Percentiles rank a stretch among this genome's conserved stretches.
phyloP scores from a whole-genome alignment of 2,888 invertebrate genomes.

The Lycia hirtaria region DNA sequence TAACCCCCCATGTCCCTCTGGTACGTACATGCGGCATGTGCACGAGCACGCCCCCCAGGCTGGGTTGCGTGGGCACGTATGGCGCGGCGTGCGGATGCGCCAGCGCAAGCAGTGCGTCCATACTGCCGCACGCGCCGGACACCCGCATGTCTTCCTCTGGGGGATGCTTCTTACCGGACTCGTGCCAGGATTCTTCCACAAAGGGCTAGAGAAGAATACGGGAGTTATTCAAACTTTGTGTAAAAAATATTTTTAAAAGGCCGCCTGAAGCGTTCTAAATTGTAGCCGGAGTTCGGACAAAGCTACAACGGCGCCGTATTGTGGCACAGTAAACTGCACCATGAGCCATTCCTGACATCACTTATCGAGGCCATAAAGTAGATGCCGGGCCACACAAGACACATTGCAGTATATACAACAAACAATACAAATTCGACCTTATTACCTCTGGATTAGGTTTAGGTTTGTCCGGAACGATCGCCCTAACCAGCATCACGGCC shows the following conservation, averaged over 20 bases:
- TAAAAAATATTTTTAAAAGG: too few species aligned
- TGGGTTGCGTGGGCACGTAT: constrained; percentile 85
- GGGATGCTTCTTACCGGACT: constrained; percentile 12
- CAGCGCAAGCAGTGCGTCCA: constrained; percentile 63
- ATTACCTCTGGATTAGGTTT: constrained; percentile 23
- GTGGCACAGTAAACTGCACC: too few species aligned
- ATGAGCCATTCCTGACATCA: too few species aligned
- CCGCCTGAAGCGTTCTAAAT: too few species aligned
- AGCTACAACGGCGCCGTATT: too few species aligned
- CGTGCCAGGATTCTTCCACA: constrained; percentile 7
- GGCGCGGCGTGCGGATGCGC: constrained; percentile 59
- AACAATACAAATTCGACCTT: too few species aligned
- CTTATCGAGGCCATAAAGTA: too few species aligned
- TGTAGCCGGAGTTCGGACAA: too few species aligned
- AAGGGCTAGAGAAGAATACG: constrained; percentile 4
- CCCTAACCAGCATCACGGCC: constrained; percentile 91
- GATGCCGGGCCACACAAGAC: too few species aligned
- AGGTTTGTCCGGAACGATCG: constrained; percentile 73
- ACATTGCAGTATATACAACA: too few species aligned
- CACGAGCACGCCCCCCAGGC: constrained; percentile 94
- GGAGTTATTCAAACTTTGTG: too few species aligned
- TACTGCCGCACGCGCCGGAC: constrained; percentile 58
- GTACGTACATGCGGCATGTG: constrained; percentile 96
- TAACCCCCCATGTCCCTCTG: neutral
- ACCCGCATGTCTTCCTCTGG: constrained; percentile 79